Percentiles rank a stretch among this genome's conserved stretches.
These are phyloP conservation scores for Chondrosia reniformis DNA, from an alignment of 37 sponge, comb jelly and placozoan species.

Conservation along the genomic window DNA sequence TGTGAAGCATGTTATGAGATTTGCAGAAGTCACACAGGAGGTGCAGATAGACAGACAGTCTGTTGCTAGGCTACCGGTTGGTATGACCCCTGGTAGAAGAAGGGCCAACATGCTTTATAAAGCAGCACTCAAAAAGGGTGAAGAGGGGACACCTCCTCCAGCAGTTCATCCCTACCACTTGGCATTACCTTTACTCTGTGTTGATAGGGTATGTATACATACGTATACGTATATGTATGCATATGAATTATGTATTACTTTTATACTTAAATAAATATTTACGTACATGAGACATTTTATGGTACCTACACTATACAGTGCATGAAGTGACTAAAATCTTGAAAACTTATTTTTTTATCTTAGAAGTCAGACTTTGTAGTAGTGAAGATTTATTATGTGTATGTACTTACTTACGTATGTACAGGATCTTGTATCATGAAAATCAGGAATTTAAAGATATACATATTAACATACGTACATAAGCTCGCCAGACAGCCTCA, in stretches of 20 bases:
- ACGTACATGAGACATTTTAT: neutral
- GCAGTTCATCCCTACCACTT: slow-evolving; percentile 58
- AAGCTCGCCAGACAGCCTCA: neutral
- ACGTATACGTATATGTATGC: neutral
- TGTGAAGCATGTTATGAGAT: slow-evolving; percentile 98
- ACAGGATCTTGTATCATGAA: neutral
- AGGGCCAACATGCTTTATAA: slow-evolving; percentile 82
- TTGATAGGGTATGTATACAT: slow-evolving; percentile 29
- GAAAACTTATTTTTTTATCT: no score
- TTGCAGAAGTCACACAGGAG: slow-evolving; percentile 98
- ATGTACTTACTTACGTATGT: slow-evolving; percentile 16
- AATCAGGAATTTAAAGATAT: neutral
- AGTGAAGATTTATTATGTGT: neutral
- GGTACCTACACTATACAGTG: neutral
- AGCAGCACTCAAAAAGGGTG: slow-evolving; percentile 56
- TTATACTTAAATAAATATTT: neutral
- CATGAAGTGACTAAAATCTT: no score
- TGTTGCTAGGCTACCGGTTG: slow-evolving; percentile 45
- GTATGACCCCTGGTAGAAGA: slow-evolving; percentile 77
- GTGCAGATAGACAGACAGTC: slow-evolving; percentile 75
- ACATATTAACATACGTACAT: neutral
- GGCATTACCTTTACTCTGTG: slow-evolving; percentile 55
- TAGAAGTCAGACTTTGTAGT: no score
- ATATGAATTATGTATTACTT: neutral
- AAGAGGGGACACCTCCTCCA: neutral